These are phyloP conservation scores for Rhinoraja longicauda DNA, from an alignment of 2,797 vertebrate species.

Conservation along the genomic window DNA sequence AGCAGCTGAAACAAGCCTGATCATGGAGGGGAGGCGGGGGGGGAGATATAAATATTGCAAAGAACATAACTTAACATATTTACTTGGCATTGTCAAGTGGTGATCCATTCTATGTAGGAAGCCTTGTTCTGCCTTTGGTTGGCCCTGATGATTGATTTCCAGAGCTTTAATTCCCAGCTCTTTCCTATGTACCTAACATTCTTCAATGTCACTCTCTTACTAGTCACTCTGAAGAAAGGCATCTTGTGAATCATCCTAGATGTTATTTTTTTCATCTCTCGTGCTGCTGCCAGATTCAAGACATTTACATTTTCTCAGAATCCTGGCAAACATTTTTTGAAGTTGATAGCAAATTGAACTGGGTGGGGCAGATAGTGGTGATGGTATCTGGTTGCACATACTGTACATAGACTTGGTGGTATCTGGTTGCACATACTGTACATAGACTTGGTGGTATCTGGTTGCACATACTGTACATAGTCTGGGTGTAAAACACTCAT, in stretches of 20 bases:
- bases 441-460: neutral
- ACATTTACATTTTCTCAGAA: neutral
- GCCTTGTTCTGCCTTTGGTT: neutral
- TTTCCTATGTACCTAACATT: neutral
- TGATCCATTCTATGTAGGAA: neutral
- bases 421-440: no score
- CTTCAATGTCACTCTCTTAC: neutral
- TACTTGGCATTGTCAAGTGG: neutral
- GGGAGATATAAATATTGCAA: neutral
- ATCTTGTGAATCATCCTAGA: neutral
- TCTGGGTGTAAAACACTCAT: neutral
- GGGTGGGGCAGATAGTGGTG: neutral
- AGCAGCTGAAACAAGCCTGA: neutral
- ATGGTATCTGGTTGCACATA: neutral
- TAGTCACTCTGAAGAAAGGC: neutral
- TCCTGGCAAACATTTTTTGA: neutral
- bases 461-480: no score
- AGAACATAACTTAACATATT: neutral
- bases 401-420: no score
- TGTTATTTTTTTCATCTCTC: neutral
- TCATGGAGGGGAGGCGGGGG: neutral
- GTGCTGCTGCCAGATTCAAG: neutral
- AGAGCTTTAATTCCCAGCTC: neutral
- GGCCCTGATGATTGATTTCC: neutral
- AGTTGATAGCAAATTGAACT: neutral